Conservation (phyloP, 2,797 vertebrate species). For the Manis pentadactyla region DNA sequence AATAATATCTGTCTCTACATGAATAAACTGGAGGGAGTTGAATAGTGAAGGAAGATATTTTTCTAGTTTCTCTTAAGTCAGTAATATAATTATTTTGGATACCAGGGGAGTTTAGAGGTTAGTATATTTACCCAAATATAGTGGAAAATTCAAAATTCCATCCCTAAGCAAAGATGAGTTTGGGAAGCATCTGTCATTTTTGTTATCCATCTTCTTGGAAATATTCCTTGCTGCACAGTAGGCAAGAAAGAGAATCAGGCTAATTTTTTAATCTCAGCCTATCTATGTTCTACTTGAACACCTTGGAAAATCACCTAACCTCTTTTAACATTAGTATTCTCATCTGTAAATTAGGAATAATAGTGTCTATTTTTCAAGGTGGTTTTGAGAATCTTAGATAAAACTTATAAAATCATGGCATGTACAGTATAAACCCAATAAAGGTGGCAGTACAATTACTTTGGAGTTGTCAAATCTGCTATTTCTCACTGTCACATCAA, state of each 20-base stretch:
- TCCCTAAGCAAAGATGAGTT: not conserved
- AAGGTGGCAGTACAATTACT: not conserved
- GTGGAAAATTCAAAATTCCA: constrained; percentile 28
- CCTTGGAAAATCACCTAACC: not conserved
- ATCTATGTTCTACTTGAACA: not conserved
- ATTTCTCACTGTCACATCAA: not conserved
- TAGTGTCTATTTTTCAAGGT: not conserved
- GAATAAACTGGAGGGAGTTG: not conserved
- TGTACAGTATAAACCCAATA: not conserved
- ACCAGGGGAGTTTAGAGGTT: not conserved
- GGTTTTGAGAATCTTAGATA: not conserved
- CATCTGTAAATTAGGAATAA: not conserved
- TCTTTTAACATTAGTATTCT: not conserved
- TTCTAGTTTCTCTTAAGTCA: constrained; percentile 34
- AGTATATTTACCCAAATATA: not conserved
- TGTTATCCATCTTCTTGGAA: not conserved
- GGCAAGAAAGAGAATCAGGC: not conserved
- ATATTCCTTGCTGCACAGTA: not conserved
- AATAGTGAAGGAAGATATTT: not conserved
- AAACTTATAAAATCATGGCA: not conserved
- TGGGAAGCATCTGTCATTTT: not conserved
- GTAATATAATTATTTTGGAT: constrained; percentile 23
- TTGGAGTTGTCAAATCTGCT: not conserved
- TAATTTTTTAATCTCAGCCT: not conserved
- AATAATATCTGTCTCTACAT: not conserved